Evolutionary conservation across 2,113 vertebrate genomes (phyloP), one percentile per base, ranked within the genome.

Genomic region (Chionis minor): DNA sequence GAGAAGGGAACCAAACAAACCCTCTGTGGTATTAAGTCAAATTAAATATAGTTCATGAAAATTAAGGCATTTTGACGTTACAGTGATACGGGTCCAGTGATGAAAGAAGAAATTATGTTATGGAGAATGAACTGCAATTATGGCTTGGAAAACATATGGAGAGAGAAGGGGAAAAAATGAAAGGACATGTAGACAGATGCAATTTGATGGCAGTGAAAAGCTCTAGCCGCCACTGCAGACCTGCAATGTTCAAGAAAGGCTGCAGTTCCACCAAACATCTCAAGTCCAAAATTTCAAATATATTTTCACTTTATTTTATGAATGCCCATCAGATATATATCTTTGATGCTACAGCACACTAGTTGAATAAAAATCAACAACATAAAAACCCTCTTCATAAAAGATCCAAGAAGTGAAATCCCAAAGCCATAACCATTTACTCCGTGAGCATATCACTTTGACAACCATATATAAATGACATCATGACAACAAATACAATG

Each of bases 21-120:
- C 22, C 40, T 62, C 44, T 89, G 81, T 59, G 35, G 58, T 73
- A 91, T 69, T 73, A 96, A 93, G 61, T 74, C 33, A 91, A 96
- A 92, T 86, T 93, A 95, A 94, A 95, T 90, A 90, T 58, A 94
- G 35, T 67, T 95, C 91, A 94, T 97, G 96, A 95, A 97, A 97
- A 97, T 96, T 95, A 97, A 98, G 97, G 94, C 92, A 94, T 97
- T 97, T 96, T 93, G 92, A 96, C 51, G 24, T 86, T 91, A 94
- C 74, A 95, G 69, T 91, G 47, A 94, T 90, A 83, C 73, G 42
- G 86, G 73, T 78, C 51, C 58, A 80, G 47, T 49, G 69, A 88
- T 81, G 72, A 90, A 92, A 93, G 87, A 92, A 94, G 20, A 94
- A 93, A 95, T 40, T 3, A 77, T 55, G 35, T 82, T 93, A 69